Conservation (phyloP, 2,888 invertebrate genomes). For the Lumbricus terrestris region DNA sequence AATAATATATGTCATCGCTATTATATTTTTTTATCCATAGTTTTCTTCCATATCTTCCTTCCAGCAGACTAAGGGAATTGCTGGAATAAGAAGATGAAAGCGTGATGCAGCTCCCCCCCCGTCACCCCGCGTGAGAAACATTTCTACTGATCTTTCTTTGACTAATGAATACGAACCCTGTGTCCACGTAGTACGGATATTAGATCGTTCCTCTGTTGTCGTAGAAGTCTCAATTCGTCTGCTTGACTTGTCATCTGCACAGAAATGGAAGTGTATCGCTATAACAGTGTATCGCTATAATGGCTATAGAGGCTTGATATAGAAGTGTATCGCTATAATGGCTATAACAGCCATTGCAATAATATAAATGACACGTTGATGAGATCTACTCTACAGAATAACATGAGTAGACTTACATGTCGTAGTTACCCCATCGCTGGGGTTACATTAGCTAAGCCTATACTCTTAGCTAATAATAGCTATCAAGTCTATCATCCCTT, state of each 20-base stretch:
- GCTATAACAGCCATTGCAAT: too few species aligned
- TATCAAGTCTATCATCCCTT: too few species aligned
- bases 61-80: neutral
- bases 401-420: too few species aligned
- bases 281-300: too few species aligned
- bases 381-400: too few species aligned
- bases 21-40: neutral
- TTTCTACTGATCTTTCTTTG: neutral
- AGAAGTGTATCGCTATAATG: neutral
- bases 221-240: neutral
- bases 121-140: too few species aligned
- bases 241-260: neutral
- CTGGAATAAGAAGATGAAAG: neutral
- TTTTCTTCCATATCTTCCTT: too few species aligned
- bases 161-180: neutral
- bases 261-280: neutral
- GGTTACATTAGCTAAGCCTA: too few species aligned
- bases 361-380: too few species aligned
- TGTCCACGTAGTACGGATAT: neutral
- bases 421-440: too few species aligned
- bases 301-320: neutral
- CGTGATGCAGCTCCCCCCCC: too few species aligned
- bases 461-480: too few species aligned
- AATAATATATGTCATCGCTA: neutral
- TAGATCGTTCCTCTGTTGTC: neutral